A percentile compares a stretch with the other conserved stretches of the same genome.
Conservation (phyloP, 2,888 invertebrate species). For the Rutpela maculata region DNA sequence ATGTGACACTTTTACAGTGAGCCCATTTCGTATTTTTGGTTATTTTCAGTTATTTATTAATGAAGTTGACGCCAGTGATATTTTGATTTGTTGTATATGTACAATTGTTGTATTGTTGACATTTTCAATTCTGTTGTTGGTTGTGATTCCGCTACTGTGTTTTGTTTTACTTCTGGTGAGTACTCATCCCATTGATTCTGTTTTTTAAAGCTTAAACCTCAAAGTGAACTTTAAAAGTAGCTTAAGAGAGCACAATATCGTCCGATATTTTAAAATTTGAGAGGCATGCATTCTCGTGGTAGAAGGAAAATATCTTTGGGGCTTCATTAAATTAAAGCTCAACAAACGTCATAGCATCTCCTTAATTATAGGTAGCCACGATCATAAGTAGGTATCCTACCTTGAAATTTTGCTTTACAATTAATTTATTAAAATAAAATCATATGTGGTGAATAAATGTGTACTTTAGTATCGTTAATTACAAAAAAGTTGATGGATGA, state of each 20-base stretch:
- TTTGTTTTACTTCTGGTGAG: slow-evolving; percentile 39
- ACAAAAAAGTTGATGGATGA: not conserved
- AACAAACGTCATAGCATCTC: not conserved
- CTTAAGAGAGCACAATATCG: not conserved
- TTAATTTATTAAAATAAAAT: not conserved
- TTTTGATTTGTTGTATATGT: slow-evolving; percentile 40
- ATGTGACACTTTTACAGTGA: slow-evolving; percentile 61
- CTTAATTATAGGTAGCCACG: not conserved
- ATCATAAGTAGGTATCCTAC: not conserved
- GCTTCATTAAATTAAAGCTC: not conserved
- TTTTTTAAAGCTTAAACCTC: not conserved
- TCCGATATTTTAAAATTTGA: not conserved
- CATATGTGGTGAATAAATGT: not conserved
- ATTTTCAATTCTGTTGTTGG: slow-evolving; percentile 30
- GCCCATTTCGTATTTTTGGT: slow-evolving; percentile 53
- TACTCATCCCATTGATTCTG: not conserved
- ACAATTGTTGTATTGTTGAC: slow-evolving; percentile 27
- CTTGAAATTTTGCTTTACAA: not conserved
- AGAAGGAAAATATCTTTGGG: too few species aligned
- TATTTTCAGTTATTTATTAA: slow-evolving; percentile 54
- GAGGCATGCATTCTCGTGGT: not conserved
- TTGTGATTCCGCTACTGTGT: slow-evolving; percentile 20
- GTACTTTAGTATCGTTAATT: not conserved
- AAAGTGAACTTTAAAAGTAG: not conserved
- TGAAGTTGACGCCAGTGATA: slow-evolving; percentile 40